Evolutionary conservation across 2,113 vertebrate genomes (phyloP).

Genomic region (Catharus bicknelli): DNA sequence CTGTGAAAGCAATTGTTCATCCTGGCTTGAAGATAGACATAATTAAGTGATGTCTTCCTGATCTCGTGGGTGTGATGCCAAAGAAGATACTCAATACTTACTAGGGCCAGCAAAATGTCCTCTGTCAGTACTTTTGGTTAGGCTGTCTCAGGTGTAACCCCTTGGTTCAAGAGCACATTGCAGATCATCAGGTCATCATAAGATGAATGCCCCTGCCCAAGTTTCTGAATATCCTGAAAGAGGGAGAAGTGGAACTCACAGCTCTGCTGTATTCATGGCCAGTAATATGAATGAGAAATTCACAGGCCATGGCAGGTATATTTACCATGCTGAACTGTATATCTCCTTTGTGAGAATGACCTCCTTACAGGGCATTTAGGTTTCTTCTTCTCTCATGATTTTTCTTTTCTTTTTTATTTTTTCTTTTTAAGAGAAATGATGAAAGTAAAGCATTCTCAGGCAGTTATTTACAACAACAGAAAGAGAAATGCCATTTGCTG

Average conservation of each 20-base stretch:
- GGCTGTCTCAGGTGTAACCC: background rate
- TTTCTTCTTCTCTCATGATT: background rate
- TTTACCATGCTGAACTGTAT: background rate
- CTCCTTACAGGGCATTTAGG: background rate
- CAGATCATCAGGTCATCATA: background rate
- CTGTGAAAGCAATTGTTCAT: background rate
- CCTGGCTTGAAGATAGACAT: background rate
- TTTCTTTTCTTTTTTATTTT: background rate
- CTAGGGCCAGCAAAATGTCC: accelerated
- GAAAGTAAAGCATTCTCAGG: background rate
- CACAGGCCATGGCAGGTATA: background rate
- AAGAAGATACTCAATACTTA: background rate
- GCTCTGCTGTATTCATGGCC: background rate
- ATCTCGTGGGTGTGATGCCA: background rate
- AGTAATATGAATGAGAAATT: background rate
- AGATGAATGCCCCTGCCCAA: background rate
- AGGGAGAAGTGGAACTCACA: background rate
- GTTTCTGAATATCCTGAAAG: background rate
- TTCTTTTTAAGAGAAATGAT: background rate
- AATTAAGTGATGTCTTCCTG: background rate
- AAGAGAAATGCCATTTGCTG: background rate
- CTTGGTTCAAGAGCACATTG: background rate
- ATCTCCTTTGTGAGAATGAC: background rate
- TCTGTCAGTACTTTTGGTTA: background rate
- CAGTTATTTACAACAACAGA: background rate